phyloP scores from a whole-genome alignment of 53 echinoderm and acorn worm genomes.

The Henricia sp. region DNA sequence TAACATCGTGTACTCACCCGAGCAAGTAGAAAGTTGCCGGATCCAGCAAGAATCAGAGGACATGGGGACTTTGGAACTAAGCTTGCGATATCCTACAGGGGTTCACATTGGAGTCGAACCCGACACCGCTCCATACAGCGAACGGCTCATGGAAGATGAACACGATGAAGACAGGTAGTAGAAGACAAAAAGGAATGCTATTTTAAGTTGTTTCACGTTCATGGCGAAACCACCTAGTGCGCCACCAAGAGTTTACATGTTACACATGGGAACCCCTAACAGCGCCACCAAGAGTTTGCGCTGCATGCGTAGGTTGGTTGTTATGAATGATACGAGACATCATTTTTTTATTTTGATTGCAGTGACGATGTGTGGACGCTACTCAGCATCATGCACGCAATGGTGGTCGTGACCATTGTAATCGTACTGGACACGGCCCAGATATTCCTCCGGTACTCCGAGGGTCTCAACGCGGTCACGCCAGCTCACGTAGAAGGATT shows the following conservation, averaged over 20 bases:
- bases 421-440: constrained; percentile 88
- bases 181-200: too few relatives aligned
- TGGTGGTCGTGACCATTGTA: constrained; percentile 92
- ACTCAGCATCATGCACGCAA: constrained; percentile 80
- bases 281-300: too few relatives aligned
- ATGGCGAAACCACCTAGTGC: too few relatives aligned
- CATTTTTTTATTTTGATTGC: too few relatives aligned
- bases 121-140: constrained; percentile 56
- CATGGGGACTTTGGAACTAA: constrained; percentile 94
- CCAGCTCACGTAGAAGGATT: constrained; percentile 82
- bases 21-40: neutral
- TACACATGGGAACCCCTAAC: too few relatives aligned
- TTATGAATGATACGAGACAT: too few relatives aligned
- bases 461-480: constrained; percentile 70
- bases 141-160: constrained; percentile 62
- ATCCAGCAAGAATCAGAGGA: constrained; percentile 61
- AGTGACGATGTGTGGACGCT: constrained; percentile 96
- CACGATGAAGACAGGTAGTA: constrained; percentile 77
- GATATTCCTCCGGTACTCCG: constrained; percentile 84
- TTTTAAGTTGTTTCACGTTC: too few relatives aligned
- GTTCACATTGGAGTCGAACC: constrained; percentile 91
- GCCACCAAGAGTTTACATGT: too few relatives aligned
- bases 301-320: too few relatives aligned
- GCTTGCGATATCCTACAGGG: constrained; percentile 91
- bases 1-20: constrained; percentile 29